Evolutionary conservation across 2,888 invertebrate genomes (phyloP), one percentile per base, ranked within the genome.

Genomic region (Saturnia japonica): DNA sequence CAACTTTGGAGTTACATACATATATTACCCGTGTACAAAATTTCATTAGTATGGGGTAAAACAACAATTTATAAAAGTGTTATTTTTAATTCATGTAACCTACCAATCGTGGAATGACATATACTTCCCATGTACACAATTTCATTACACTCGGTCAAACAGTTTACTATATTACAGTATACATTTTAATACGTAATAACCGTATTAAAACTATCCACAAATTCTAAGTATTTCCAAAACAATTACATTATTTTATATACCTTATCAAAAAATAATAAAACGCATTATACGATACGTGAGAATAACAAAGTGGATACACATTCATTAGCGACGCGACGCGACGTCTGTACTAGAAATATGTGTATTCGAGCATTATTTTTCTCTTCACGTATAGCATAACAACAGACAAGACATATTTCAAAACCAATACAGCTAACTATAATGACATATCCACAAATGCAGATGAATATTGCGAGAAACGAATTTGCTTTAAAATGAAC

Each of bases 261-360:
- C 40, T 16, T 64, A 40, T 64, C 14, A 40, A 4, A 34, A 40
- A 40, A 64, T 40, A 22, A 14, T 40, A 40, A 64, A 62, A 62
- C 62, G 62, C 40, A 40, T 64, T 64, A 64, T 40, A 40, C 64
- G 40, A 40, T 40, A 19, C 64, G 11, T 64, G 40, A 40, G n/a
- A 64, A 64, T n/a, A 64, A 64, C 34, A 40, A 40, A 64, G 16
- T 64, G 25, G 16, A 28, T 64, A 64, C 34, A 40, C 34, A 40
- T 40, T 40, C 22, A 40, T 64, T 64, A n/a, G n/a, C n/a, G n/a
- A n/a, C n/a, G n/a, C n/a, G n/a, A n/a, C 40, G 40, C 34, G 9
- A 40, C 19, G 12, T 64, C n/a, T 34, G 64, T 22, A 64, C 64
- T 22, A 64, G 40, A 19, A 64, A 19, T 40, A 40, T 64, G 1